Conservation (phyloP, 1,140 invertebrate genomes). For the Drosophila lini region DNA sequence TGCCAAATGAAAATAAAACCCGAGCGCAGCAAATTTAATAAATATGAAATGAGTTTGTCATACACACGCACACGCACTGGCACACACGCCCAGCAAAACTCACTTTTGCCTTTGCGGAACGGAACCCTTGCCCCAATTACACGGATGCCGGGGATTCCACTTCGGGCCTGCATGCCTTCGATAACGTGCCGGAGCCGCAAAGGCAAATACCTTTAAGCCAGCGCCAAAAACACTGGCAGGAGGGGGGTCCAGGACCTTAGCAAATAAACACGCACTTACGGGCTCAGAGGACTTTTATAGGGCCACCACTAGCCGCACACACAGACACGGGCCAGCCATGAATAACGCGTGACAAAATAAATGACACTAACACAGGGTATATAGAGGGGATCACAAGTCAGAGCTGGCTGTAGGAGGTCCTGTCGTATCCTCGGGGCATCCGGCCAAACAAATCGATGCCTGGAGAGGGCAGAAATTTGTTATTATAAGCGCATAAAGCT, state of each 20-base stretch:
- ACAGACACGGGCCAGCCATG: conserved; percentile 27
- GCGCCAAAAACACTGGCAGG: conserved; percentile 35
- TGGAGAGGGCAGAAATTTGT: conserved; percentile 48
- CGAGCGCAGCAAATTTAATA: conserved; percentile 74
- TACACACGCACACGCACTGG: conserved; percentile 50
- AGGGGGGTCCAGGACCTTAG: conserved; percentile 22
- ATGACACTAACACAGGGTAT: conserved; percentile 64
- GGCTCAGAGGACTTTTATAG: conserved; percentile 59
- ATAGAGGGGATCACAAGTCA: conserved; percentile 53
- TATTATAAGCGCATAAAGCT: conserved; percentile 77
- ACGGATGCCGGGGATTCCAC: conserved; percentile 38
- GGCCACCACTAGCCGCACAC: conserved; percentile 6
- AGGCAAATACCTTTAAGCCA: conserved; percentile 65
- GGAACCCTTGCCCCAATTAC: conserved; percentile 74
- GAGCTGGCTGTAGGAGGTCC: neutral
- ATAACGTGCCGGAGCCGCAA: conserved; percentile 66
- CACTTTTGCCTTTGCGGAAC: neutral
- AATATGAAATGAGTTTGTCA: conserved; percentile 80
- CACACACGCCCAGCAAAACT: conserved; percentile 8
- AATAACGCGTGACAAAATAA: conserved; percentile 77
- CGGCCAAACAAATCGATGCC: conserved; percentile 77
- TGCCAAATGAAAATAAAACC: conserved; percentile 78
- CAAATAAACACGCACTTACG: conserved; percentile 78
- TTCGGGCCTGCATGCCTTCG: conserved; percentile 55
- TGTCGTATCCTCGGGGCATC: conserved; percentile 67